Evolutionary conservation across 2,113 vertebrate species (phyloP), one percentile per base, ranked within the genome.

Genomic region (Poeciliopsis retropinna): DNA sequence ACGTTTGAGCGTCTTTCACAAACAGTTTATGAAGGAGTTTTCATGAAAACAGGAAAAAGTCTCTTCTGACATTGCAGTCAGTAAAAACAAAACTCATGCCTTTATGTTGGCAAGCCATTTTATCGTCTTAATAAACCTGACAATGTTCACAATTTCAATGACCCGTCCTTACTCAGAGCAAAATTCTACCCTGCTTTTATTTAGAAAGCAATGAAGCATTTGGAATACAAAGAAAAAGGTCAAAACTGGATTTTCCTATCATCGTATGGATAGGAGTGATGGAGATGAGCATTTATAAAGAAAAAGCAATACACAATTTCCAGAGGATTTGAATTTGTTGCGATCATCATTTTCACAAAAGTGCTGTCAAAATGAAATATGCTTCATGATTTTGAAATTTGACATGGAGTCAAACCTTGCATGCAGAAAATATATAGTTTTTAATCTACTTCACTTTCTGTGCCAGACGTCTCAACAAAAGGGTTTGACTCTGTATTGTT

Each of bases 401-500:
- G 6, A 3, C 15, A 14, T 14, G 2, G 17, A 32, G 28, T 13
- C 15, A 34, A 31, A 51, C 17, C 0, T 39, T 1, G 29, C 11
- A 4, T 0, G 11, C 25, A 12, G 3, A 67, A 34, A 65, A 73
- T 5, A 8, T n/a, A 34, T 3, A 0, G 10, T 6, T 17, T 5
- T 91, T 51, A 92, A 27, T 93, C 93, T 66, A 91, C 82, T 30
- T 93, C 91, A 34, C 78, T 75, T 75, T 91, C 84, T 2, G 80
- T 83, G 72, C 30, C 31, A 15, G 65, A 2, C 31, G 25, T 32
- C 25, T 60, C 67, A 47, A 6, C 2, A 0, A 47, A 68, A 4
- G 78, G 64, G 4, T 67, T 68, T 0, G 73, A 64, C 28, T 91
- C 81, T 2, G 90, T 91, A 28, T 94, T 91, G 37, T 97, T 97